Base-by-base conservation (phyloP, 2,888 invertebrate genomes). In the Acleris holmiana region DNA sequence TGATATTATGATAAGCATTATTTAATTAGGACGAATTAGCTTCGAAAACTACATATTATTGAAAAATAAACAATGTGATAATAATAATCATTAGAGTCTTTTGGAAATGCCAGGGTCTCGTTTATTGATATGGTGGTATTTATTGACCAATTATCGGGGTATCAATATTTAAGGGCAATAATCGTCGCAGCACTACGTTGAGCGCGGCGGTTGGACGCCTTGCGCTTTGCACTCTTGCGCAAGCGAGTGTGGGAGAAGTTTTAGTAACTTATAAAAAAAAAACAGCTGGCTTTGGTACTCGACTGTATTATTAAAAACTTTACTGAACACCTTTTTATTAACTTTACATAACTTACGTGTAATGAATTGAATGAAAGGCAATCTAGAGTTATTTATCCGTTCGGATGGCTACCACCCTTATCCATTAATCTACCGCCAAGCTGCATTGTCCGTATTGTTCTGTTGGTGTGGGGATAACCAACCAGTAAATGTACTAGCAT, bases 71-170 rank as follows among this genome's bases (percentile, higher is more conserved):
- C 19, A 25, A 54, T 54, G 48, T 58, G 54, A 54, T 59, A 48
- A 59, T 54, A 41, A 59, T 18, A 13, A 58, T 54, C 29, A 41
- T 35, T 48, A 35, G 7, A 13, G 35, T 19, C 18, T 25, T 57
- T 48, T 48, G 13, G 13, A 40, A 23, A 48, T 15, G 13, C 21
- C 19, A n/a, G 10, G 17, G 15, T 49, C 29, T 13, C 17, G 4
- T 62, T 50, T 67, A 68, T 66, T 61, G 55, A 69, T 60, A 66
- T 57, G 61, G 67, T 53, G 63, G 75, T 75, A 74, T 79, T 84
- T 80, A 83, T 53, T 82, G 80, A 75, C 72, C 82, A 82, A 85
- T 86, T 86, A 84, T 77, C 73, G 70, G 69, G 68, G 72, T 23
- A 68, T 69, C 71, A 67, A 73, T 72, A 70, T 68, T 76, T 86